These are phyloP conservation scores for Cotesia chilonis DNA, from an alignment of 1,140 invertebrate genomes.

Conservation along the genomic window DNA sequence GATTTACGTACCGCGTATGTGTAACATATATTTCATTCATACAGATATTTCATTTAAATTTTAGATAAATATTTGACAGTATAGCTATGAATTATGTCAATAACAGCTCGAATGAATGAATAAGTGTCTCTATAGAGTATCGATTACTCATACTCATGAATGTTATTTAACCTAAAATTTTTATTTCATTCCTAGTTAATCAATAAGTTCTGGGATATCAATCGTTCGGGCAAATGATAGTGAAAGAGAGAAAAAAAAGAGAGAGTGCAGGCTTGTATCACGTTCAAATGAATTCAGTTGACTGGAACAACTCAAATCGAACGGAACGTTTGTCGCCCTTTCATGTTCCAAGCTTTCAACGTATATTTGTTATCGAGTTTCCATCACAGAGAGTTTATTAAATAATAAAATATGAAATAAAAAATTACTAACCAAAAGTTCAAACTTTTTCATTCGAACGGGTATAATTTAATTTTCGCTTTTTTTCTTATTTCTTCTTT, in stretches of 20 bases:
- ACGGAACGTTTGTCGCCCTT: constrained; percentile 18
- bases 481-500: too few species aligned
- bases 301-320: constrained; percentile 23
- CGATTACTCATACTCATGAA: constrained; percentile 1
- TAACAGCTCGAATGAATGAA: background rate
- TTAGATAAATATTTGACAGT: background rate
- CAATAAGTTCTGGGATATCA: constrained; percentile 48
- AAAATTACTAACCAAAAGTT: background rate
- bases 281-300: constrained; percentile 26
- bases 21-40: too few species aligned
- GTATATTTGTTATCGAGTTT: constrained; percentile 9
- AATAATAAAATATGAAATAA: background rate
- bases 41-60: background rate
- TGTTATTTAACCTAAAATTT: background rate
- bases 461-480: too few species aligned
- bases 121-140: background rate
- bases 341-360: background rate
- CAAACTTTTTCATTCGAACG: background rate
- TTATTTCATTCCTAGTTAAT: constrained; percentile 29
- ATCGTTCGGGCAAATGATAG: constrained; percentile 27
- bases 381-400: background rate
- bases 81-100: constrained; percentile 1
- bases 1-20: too few species aligned
- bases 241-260: background rate
- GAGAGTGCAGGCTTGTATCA: constrained; percentile 12